A percentile compares a stretch with the other conserved stretches of the same genome.
phyloP scores from a whole-genome alignment of 2,888 invertebrate species.

The Phasia obesa region DNA sequence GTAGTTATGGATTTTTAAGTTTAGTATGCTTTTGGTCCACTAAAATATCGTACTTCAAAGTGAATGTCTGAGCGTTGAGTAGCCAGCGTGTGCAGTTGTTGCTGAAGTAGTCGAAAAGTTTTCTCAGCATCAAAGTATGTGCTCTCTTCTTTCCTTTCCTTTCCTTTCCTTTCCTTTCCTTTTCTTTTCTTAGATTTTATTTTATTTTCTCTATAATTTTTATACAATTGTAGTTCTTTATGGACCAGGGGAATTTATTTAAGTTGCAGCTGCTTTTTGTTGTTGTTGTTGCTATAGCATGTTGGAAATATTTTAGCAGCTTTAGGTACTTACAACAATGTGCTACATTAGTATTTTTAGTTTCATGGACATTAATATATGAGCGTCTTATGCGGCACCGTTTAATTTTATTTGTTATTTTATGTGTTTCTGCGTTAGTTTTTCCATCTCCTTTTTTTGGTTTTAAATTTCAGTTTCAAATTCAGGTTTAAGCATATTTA shows the following conservation, averaged over 20 bases:
- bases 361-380: conserved; percentile 54
- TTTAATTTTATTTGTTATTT: conserved; percentile 33
- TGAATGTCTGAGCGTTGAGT: background rate
- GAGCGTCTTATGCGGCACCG: conserved; percentile 47
- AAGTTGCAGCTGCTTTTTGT: conserved; percentile 33
- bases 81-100: conserved; percentile 43
- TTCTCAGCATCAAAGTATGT: conserved; percentile 10
- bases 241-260: conserved; percentile 50
- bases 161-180: too few species aligned
- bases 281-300: conserved; percentile 18
- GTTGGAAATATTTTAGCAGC: conserved; percentile 27
- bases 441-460: background rate
- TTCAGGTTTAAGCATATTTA: background rate
- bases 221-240: conserved; percentile 26
- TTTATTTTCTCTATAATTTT: conserved; percentile 11
- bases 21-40: background rate
- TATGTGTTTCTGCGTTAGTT: background rate
- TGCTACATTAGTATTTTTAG: conserved; percentile 36
- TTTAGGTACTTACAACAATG: conserved; percentile 39
- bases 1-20: conserved; percentile 25
- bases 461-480: conserved; percentile 2
- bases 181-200: conserved; percentile 4
- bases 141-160: too few species aligned
- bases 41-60: conserved; percentile 10
- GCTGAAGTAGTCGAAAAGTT: conserved; percentile 55